Percentiles rank a stretch among this genome's conserved stretches.
Evolutionary conservation across 2,797 vertebrate species (phyloP).

Genomic region (Crypturellus tataupa): DNA sequence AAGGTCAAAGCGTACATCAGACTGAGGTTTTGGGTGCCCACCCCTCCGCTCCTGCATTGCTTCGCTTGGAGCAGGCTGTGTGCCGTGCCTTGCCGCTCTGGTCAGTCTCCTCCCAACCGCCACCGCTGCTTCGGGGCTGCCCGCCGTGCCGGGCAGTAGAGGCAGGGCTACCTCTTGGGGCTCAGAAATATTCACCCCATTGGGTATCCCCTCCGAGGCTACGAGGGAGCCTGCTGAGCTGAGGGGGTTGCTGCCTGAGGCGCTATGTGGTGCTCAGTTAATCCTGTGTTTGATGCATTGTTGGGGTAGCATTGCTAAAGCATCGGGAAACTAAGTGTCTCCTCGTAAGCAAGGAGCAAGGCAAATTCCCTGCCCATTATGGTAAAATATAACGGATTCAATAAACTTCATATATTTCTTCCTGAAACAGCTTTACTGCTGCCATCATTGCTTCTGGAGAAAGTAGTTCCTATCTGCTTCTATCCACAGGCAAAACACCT

Average conservation of each 20-base stretch:
- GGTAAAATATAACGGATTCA: not conserved
- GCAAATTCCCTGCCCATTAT: not conserved
- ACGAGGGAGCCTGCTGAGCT: not conserved
- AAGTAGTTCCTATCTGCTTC: constrained; percentile 38
- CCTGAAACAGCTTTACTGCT: not conserved
- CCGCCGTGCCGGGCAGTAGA: not conserved
- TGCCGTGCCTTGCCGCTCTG: not conserved
- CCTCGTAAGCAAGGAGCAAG: not conserved
- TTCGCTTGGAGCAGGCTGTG: not conserved
- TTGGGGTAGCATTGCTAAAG: not conserved
- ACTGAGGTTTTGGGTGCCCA: not conserved
- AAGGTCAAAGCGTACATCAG: not conserved
- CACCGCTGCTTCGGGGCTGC: not conserved
- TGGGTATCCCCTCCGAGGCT: not conserved
- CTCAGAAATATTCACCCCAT: not conserved
- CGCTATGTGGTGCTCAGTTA: not conserved
- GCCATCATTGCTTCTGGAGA: constrained; percentile 16
- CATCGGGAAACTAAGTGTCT: not conserved
- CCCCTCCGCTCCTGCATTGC: not conserved
- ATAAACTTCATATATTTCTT: not conserved
- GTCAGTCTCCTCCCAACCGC: not conserved
- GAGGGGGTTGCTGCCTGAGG: not conserved
- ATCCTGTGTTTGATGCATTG: constrained; percentile 1
- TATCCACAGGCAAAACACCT: constrained; percentile 58
- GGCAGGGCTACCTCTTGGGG: not conserved